Conservation (phyloP, 2,113 vertebrate genomes). For the Conger conger region DNA sequence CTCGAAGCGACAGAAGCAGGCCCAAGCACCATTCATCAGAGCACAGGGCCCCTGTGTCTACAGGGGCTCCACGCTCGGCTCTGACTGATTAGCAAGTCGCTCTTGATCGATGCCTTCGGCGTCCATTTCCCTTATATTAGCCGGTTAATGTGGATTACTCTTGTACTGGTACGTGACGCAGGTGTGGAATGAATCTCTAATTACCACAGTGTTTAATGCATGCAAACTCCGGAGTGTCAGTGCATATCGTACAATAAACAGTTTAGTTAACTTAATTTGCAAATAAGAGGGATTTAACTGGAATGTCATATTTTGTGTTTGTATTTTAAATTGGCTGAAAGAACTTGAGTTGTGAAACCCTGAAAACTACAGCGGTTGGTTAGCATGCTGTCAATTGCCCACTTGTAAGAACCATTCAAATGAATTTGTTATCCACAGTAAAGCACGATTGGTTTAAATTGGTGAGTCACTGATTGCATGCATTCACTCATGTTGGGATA, state of each 20-base stretch:
- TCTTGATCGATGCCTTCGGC: not conserved
- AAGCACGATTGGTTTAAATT: not conserved
- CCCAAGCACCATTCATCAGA: slow-evolving; percentile 1
- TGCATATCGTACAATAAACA: not conserved
- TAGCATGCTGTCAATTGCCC: not conserved
- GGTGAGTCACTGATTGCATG: not conserved
- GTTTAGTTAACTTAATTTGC: not conserved
- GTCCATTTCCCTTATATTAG: not conserved
- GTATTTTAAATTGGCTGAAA: not conserved
- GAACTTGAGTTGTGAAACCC: not conserved
- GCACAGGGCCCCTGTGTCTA: not conserved
- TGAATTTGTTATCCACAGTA: not conserved
- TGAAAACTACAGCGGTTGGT: not conserved
- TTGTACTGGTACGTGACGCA: not conserved
- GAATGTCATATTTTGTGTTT: not conserved
- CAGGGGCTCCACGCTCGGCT: not conserved
- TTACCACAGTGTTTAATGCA: not conserved
- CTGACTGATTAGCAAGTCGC: not conserved
- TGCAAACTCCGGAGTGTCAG: not conserved
- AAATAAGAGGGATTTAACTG: not conserved
- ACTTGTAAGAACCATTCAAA: not conserved
- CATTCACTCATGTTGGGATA: not conserved
- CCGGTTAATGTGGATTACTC: not conserved
- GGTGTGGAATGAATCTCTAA: not conserved
- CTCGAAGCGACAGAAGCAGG: not conserved